Base-by-base conservation (phyloP, 1,140 invertebrate species). In the Belonocnema kinseyi region DNA sequence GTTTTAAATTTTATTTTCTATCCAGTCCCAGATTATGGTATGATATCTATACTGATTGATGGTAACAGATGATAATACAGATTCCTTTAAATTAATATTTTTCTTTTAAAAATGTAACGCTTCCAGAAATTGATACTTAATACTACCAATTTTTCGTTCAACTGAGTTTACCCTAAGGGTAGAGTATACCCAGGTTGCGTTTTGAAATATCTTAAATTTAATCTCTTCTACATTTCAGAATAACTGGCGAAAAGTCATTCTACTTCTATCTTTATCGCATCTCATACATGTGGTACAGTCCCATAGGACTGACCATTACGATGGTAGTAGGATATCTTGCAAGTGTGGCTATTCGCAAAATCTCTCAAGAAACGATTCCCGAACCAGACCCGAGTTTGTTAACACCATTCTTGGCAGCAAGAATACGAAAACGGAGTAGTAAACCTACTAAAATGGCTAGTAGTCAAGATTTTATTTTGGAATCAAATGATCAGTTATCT, bases 231-330 rank as follows among this genome's bases (percentile, higher is more conserved):
- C 1, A 14, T 66, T 66, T 33, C 21, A 66, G 58, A 66, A 11
- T 14, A 46, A 8, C 40, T 46, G 40, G 40, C 4, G 78, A 86
- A 50, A 74, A 84, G 3, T 79, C 82, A 0, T 76, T 73, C 0
- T 87, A 87, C 21, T 87, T 90, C 21, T 87, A 84, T 53, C 54
- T 94, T 21, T 94, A 94, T 79, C 92, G 92, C 16, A 90, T 95
- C 16, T 94, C 94, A 16, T 94, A 94, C 78, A 91, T 94, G 83
- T 94, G 94, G 94, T 94, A 94, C 82, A 93, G 94, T 1, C 92
- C 94, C 2, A 90, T 96, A 50, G 96, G 95, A 71, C 92, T 95
- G 72, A 0, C 92, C 0, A 82, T 94, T 0, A 94, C 96, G 1
- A 82, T 96, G 19, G 56, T 95, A 0, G 85, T 95, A 40, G 96